Evolutionary conservation across 1,140 invertebrate species (phyloP), one percentile per base, ranked within the genome.

Genomic region (Drosophila tristis): DNA sequence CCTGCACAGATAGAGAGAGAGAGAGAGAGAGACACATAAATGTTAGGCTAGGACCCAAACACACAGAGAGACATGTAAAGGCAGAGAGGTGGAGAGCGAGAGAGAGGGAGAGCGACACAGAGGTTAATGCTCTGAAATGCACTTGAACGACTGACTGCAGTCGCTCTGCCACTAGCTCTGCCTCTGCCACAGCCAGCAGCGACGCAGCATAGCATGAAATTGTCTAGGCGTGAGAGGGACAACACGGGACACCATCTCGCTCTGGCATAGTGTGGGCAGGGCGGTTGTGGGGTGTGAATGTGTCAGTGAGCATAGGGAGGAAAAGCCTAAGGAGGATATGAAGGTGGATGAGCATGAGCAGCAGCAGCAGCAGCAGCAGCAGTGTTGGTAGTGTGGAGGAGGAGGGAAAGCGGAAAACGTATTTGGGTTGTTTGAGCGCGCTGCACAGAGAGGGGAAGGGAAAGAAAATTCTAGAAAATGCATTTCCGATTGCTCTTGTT

Each of bases 61-160:
- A 29, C n/a, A 55, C 15, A 59, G 16, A 63, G 20, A 54, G 50
- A 13, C 9, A 57, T 39, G 51, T 39, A 43, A 15, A 15, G 0
- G 35, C n/a, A 44, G 42, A 53, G 44, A 64, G 81, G 86, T 74
- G 70, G 53, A 66, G 61, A 66, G 50, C 60, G 55, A 78, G 51
- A 64, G 48, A 65, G 26, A 54, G 44, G 53, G 39, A 23, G 8
- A 42, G 15, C 6, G 55, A 64, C 58, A 51, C 57, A 82, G 74
- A 85, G 89, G 82, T 91, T 82, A 91, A 90, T 67, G 89, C 82
- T 78, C 87, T 87, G 77, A 78, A 72, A 79, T 91, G 89, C 89
- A 91, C 89, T 91, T 91, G 89, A 91, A 91, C 86, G 86, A 90
- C 80, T 90, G 80, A 85, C 79, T 79, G 66, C 82, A 72, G 70